phyloP scores from a whole-genome alignment of 2,113 vertebrate genomes.

The Trematocara zebra region DNA sequence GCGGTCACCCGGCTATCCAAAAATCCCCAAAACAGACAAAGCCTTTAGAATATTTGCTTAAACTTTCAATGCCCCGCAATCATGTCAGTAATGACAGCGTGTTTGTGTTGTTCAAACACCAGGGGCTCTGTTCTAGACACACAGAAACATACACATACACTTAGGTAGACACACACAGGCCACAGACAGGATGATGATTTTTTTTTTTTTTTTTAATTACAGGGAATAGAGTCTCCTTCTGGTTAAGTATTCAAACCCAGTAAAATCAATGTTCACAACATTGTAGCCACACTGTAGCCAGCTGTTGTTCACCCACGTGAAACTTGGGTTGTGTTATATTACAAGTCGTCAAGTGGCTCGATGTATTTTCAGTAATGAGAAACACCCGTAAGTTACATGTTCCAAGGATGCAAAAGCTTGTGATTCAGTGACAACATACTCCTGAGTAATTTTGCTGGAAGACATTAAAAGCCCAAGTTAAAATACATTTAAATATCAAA shows the following conservation, averaged over 20 bases:
- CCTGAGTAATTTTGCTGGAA: conserved; percentile 1
- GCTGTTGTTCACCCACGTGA: not conserved
- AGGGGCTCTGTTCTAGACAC: conserved; percentile 42
- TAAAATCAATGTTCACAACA: not conserved
- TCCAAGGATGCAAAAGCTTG: not conserved
- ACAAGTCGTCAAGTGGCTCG: conserved; percentile 5
- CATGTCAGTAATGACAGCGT: conserved; percentile 65
- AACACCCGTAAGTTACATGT: not conserved
- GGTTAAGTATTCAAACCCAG: not conserved
- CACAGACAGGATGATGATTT: conserved; percentile 26
- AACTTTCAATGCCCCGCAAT: conserved; percentile 70
- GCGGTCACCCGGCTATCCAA: conserved; percentile 50
- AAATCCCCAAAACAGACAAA: conserved; percentile 66
- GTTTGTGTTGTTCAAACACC: conserved; percentile 62
- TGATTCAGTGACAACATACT: conserved; percentile 5
- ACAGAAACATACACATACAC: conserved; percentile 25
- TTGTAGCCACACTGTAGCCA: not conserved
- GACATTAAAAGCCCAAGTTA: conserved; percentile 20
- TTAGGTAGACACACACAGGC: not conserved
- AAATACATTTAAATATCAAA: conserved; percentile 34
- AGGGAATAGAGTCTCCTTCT: conserved; percentile 3
- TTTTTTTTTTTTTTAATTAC: conserved; percentile 37
- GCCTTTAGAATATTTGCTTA: conserved; percentile 67
- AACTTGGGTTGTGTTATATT: not conserved
- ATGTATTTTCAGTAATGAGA: conserved; percentile 11